Percentiles rank a stretch among this genome's conserved stretches.
Evolutionary conservation across 37 sponge, comb jelly and placozoan genomes (phyloP).

Genomic region (Agelas oroides): DNA sequence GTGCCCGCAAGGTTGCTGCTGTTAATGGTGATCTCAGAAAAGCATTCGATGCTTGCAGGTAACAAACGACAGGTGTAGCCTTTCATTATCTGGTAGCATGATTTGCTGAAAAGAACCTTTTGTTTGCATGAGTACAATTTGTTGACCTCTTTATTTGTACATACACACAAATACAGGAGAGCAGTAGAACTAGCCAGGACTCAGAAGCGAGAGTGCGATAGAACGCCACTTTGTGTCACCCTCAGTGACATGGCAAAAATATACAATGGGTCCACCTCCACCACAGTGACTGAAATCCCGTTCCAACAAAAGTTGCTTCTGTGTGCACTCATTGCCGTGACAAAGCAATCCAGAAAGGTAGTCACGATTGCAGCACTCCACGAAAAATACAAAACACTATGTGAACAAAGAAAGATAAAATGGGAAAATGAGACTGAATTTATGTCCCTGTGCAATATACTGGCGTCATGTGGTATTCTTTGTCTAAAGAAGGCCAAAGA

Average conservation of each 20-base stretch:
- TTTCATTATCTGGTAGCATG: too few relatives aligned
- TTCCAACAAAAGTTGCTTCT: constrained; percentile 88
- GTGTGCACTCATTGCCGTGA: constrained; percentile 63
- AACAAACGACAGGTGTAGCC: too few relatives aligned
- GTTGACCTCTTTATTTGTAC: too few relatives aligned
- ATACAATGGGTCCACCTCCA: constrained; percentile 25
- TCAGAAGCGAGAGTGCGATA: not conserved
- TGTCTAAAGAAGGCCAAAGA: constrained; percentile 73
- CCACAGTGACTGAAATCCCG: constrained; percentile 60
- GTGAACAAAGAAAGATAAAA: constrained; percentile 63
- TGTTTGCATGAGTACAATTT: too few relatives aligned
- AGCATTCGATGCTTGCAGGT: constrained; percentile 94
- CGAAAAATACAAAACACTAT: constrained; percentile 68
- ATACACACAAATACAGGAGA: constrained; percentile 51
- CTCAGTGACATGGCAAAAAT: constrained; percentile 74
- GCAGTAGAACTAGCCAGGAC: constrained; percentile 79
- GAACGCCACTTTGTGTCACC: too few relatives aligned
- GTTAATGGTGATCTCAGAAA: constrained; percentile 93
- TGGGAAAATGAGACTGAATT: constrained; percentile 75
- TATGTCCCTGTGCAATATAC: constrained; percentile 69
- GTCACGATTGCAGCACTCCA: constrained; percentile 69
- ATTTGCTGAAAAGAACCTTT: too few relatives aligned
- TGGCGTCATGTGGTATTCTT: constrained; percentile 83
- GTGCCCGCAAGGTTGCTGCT: constrained; percentile 90
- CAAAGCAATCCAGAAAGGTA: constrained; percentile 40